Percentiles rank a stretch among this genome's conserved stretches.
Evolutionary conservation across 2,888 invertebrate species (phyloP).

Genomic region (Cryptocephalus moraei): DNA sequence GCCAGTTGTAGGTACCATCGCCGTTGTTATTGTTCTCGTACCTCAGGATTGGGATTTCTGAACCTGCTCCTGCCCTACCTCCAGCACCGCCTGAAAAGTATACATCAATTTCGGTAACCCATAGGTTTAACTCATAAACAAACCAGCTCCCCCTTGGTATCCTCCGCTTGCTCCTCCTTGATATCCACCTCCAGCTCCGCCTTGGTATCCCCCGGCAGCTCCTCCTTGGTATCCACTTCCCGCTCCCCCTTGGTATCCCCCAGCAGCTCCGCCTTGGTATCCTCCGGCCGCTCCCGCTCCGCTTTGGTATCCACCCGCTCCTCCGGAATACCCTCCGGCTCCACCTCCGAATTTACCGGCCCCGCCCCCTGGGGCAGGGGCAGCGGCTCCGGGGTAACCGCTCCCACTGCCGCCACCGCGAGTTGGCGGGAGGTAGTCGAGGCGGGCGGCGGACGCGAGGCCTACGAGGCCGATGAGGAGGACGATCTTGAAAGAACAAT

Average conservation of each 20-base stretch:
- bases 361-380: slow-evolving; percentile 8
- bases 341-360: slow-evolving; percentile 4
- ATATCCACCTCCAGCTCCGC: slow-evolving; percentile 10
- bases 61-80: slow-evolving; percentile 20
- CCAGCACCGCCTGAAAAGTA: not conserved
- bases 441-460: slow-evolving; percentile 22
- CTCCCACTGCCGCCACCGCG: slow-evolving; percentile 14
- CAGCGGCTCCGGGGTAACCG: slow-evolving; percentile 9
- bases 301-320: slow-evolving; percentile 7
- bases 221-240: slow-evolving; percentile 6
- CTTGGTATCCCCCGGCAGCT: slow-evolving; percentile 15
- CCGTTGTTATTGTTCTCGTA: slow-evolving; percentile 28
- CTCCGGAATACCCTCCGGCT: slow-evolving; percentile 6
- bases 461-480: slow-evolving; percentile 23
- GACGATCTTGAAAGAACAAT: slow-evolving; percentile 14
- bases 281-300: slow-evolving; percentile 6
- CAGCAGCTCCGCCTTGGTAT: slow-evolving; percentile 5
- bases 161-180: slow-evolving; percentile 8
- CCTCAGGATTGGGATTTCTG: slow-evolving; percentile 21
- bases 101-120: not conserved
- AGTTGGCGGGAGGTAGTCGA: slow-evolving; percentile 26
- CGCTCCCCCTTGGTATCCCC: slow-evolving; percentile 3
- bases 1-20: slow-evolving; percentile 27
- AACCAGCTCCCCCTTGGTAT: slow-evolving; percentile 5
- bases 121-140: not conserved